These are phyloP conservation scores for Scytalopus superciliaris DNA, from an alignment of 2,113 vertebrate genomes.

Conservation along the genomic window DNA sequence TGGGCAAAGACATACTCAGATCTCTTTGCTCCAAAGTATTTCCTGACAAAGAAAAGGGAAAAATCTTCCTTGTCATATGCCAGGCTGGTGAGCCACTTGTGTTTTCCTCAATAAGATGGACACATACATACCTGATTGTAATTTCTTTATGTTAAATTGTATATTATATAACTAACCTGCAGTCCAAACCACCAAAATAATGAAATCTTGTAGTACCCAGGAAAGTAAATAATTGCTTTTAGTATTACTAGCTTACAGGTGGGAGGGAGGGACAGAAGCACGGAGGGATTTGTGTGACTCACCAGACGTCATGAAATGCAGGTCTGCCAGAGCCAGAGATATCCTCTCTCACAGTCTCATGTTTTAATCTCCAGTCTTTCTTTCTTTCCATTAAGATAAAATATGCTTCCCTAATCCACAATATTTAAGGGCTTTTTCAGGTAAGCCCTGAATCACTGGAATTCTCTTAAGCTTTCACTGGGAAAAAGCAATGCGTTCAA, in stretches of 20 bases:
- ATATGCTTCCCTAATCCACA: slow-evolving; percentile 4
- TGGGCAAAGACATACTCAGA: neutral
- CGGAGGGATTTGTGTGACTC: neutral
- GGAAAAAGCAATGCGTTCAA: neutral
- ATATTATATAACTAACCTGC: neutral
- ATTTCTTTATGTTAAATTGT: neutral
- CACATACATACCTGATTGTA: neutral
- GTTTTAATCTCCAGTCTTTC: neutral
- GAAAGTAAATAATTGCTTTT: neutral
- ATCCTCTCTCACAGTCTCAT: neutral
- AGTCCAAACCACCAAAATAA: neutral
- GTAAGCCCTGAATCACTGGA: neutral
- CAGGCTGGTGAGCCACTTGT: neutral
- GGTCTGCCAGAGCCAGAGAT: neutral
- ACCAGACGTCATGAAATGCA: neutral
- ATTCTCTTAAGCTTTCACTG: neutral
- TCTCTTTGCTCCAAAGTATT: neutral
- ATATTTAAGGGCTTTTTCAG: neutral
- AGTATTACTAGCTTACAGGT: neutral
- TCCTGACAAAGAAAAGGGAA: neutral
- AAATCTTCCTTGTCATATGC: neutral
- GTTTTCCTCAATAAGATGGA: neutral
- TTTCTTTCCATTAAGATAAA: neutral
- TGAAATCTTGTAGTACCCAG: neutral
- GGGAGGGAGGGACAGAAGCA: neutral